Base-by-base conservation (phyloP, 1,140 invertebrate species). In the Camponotus floridanus region DNA sequence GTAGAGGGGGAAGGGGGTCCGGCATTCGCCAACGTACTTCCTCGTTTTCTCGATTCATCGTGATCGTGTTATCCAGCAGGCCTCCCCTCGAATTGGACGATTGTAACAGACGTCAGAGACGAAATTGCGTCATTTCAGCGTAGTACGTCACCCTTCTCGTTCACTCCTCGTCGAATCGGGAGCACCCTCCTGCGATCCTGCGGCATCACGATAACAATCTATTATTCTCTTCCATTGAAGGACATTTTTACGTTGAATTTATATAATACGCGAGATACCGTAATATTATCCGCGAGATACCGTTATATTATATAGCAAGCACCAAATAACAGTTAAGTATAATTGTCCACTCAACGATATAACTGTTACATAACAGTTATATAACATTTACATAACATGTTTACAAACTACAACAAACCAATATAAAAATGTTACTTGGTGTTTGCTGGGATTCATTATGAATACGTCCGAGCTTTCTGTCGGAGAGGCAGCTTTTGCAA, bases 41-140 rank as follows among this genome's bases (percentile, higher is more conserved):
- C 76, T 94, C 94, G 92, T 92, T 95, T 76, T 94, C 94, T 74
- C 92, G 94, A 92, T 95, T 95, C 94, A 95, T 94, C 79, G 86
- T 92, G 51, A 26, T 87, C n/a, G 76, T 79, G 65, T 68, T 15
- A 33, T 11, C 51, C 9, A 62, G 26, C 26, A 6, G 39, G 9
- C 1, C 68, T 18, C 48, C 51, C 45, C 61, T 73, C 21, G 8
- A 61, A 55, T 33, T 85, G 33, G 31, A 65, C 33, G 48, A 76
- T 78, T 85, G 5, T 51, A 62, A 76, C 61, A n/a, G 62, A 13
- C 59, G 76, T 86, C 61, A 86, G 51, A 74, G 36, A 80, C 31
- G 39, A 42, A 48, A 64, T 67, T 85, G 36, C 62, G 48, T 76
- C 64, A 57, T 48, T 61, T 76, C 39, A 65, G 26, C 45, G 48